phyloP scores from a whole-genome alignment of 2,113 vertebrate species.

The Oncorhynchus mykiss region DNA sequence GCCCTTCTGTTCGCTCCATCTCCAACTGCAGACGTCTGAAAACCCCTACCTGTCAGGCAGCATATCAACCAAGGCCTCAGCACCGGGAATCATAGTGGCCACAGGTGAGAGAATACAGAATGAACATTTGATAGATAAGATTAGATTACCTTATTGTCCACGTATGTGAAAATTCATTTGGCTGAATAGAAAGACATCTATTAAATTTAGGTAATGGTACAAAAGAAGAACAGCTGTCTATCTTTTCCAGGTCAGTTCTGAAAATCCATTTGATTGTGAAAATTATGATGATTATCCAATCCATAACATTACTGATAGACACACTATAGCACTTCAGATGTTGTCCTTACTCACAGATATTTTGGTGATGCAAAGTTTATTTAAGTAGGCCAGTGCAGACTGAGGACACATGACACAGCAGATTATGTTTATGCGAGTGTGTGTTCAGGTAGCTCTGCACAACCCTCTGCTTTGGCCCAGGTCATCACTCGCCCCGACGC shows the following conservation, averaged over 20 bases:
- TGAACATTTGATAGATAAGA: no score
- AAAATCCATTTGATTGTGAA: no score
- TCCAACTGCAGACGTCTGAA: slow-evolving; percentile 91
- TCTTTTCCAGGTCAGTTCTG: no score
- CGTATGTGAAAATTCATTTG: no score
- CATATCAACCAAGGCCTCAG: slow-evolving; percentile 90
- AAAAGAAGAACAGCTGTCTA: no score
- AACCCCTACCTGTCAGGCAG: slow-evolving; percentile 94
- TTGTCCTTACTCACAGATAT: background rate
- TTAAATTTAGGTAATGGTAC: no score
- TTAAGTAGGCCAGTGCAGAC: background rate
- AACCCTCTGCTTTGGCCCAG: slow-evolving; percentile 31
- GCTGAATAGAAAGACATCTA: no score
- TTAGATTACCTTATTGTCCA: no score
- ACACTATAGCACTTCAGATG: background rate
- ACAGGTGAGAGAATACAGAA: slow-evolving; percentile 77
- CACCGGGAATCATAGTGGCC: slow-evolving; percentile 89
- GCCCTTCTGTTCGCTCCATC: slow-evolving; percentile 95
- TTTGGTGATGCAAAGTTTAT: background rate
- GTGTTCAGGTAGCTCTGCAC: slow-evolving; percentile 16
- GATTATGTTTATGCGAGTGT: background rate
- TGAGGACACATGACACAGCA: background rate
- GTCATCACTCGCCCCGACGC: slow-evolving; percentile 38
- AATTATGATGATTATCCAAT: no score
- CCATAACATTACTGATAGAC: no score